These are phyloP conservation scores for Drosophila nasuta DNA, from an alignment of 1,140 invertebrate genomes.

Conservation along the genomic window DNA sequence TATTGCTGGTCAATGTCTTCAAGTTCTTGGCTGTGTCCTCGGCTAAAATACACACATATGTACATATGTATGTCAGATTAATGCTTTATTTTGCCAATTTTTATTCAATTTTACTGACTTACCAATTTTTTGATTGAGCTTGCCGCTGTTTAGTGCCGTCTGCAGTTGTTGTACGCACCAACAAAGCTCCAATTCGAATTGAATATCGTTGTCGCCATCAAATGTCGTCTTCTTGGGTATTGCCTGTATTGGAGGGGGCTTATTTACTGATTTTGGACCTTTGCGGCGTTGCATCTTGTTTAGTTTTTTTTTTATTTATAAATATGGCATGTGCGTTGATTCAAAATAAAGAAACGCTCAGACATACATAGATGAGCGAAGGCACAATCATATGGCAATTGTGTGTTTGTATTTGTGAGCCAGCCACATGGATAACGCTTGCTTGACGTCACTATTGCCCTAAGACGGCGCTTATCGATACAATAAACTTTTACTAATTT, in stretches of 20 bases:
- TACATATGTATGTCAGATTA: neutral
- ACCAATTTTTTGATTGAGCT: conserved; percentile 87
- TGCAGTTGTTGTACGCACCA: conserved; percentile 92
- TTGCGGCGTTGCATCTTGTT: conserved; percentile 59
- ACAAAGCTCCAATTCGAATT: conserved; percentile 90
- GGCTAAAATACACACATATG: conserved; percentile 72
- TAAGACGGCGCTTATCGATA: neutral
- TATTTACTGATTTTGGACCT: conserved; percentile 59
- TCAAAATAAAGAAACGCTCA: conserved; percentile 25
- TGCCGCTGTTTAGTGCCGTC: conserved; percentile 86
- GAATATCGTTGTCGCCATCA: conserved; percentile 86
- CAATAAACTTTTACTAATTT: too few relatives aligned
- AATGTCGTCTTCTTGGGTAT: conserved; percentile 41
- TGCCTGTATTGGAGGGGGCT: conserved; percentile 64
- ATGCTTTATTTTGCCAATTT: conserved; percentile 14
- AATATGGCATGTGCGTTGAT: conserved; percentile 24
- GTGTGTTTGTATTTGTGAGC: conserved; percentile 10
- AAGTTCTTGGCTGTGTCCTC: conserved; percentile 88
- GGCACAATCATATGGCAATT: conserved; percentile 21
- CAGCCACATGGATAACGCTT: neutral
- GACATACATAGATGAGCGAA: neutral
- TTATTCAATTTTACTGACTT: conserved; percentile 2
- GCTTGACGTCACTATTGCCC: neutral
- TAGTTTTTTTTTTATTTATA: conserved; percentile 2
- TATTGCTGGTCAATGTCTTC: conserved; percentile 88